Conservation (phyloP, 2,113 vertebrate genomes). For the Pipra filicauda region DNA sequence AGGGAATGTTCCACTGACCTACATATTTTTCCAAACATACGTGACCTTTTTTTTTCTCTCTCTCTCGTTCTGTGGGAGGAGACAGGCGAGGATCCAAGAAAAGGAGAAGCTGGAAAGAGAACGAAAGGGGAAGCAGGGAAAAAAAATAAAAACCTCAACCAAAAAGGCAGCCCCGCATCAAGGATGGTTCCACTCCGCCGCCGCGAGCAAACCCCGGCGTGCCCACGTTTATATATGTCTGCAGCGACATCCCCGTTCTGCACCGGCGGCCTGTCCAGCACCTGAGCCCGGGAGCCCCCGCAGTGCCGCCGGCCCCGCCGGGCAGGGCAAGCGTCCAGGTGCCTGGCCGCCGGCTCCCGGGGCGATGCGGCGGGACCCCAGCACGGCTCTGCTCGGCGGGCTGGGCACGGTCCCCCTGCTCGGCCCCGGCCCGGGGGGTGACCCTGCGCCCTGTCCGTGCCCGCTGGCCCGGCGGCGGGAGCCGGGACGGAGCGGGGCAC, state of each 20-base stretch:
- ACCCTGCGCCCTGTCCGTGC: background rate
- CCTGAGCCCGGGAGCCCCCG: background rate
- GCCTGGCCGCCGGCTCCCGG: background rate
- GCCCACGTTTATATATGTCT: background rate
- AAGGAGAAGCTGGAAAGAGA: slow-evolving; percentile 64
- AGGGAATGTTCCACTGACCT: slow-evolving; percentile 86
- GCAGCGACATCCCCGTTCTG: background rate
- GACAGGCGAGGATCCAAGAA: slow-evolving; percentile 75
- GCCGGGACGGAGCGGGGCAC: background rate
- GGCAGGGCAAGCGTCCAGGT: background rate
- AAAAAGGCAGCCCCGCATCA: background rate
- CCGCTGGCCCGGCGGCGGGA: background rate
- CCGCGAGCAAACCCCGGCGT: background rate
- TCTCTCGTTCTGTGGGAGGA: slow-evolving; percentile 72
- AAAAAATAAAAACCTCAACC: background rate
- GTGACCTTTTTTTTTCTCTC: slow-evolving; percentile 75
- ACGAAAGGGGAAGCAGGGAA: slow-evolving; percentile 16
- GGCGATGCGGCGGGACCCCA: background rate
- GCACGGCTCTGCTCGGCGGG: background rate
- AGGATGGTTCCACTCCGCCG: background rate
- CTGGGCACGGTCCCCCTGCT: background rate
- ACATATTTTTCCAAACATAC: slow-evolving; percentile 85
- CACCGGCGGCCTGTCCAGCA: background rate
- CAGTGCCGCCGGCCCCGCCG: background rate
- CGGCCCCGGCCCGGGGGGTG: no score